Evolutionary conservation across 2,113 vertebrate genomes (phyloP).

Genomic region (Hylia prasina): DNA sequence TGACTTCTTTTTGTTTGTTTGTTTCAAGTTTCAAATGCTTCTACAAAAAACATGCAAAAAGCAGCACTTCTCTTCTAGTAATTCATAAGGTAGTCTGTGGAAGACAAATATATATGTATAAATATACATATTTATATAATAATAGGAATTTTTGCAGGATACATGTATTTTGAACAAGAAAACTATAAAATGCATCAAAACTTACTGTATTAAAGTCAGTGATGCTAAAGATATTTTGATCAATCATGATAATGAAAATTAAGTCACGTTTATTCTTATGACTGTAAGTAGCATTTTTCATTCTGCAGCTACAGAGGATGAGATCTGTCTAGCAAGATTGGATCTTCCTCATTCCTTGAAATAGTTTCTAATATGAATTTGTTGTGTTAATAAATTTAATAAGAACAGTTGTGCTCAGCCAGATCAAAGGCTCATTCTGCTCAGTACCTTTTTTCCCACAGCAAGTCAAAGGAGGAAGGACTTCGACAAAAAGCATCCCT

Average conservation of each 20-base stretch:
- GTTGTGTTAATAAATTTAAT: neutral
- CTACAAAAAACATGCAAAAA: neutral
- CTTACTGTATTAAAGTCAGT: neutral
- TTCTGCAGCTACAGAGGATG: neutral
- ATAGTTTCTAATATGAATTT: neutral
- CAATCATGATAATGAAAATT: neutral
- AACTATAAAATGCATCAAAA: neutral
- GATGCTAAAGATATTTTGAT: neutral
- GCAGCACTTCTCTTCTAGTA: neutral
- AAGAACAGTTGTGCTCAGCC: rapidly evolving
- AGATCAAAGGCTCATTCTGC: neutral
- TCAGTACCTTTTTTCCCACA: neutral
- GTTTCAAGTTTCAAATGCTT: neutral
- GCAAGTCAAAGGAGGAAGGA: neutral
- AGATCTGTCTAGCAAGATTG: rapidly evolving
- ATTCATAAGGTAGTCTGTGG: neutral
- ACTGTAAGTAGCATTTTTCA: neutral
- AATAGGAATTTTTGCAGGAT: neutral
- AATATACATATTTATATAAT: neutral
- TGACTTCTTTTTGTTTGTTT: neutral
- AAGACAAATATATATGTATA: neutral
- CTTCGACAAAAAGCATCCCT: neutral
- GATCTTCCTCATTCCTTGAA: neutral
- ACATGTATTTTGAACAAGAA: neutral
- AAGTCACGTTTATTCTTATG: neutral